These are phyloP conservation scores for Caenorhabditis auriculariae DNA, from an alignment of 2,888 invertebrate species.

Conservation along the genomic window DNA sequence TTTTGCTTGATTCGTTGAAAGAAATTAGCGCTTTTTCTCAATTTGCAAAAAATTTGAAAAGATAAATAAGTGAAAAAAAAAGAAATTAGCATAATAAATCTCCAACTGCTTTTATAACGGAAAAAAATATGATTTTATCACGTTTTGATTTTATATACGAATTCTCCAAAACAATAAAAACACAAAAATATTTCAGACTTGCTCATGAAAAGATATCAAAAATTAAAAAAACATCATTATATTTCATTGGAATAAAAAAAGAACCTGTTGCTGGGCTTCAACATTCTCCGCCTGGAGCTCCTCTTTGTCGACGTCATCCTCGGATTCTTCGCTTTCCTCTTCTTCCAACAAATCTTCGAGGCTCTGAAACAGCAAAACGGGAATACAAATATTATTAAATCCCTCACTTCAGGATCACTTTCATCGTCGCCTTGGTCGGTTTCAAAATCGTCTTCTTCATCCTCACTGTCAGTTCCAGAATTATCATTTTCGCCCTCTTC, in stretches of 20 bases:
- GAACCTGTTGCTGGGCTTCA: constrained; percentile 22
- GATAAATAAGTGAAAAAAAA: background rate
- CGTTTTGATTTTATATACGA: too few species aligned
- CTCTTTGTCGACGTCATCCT: constrained; percentile 15
- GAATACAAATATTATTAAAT: too few species aligned
- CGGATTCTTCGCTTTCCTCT: constrained; percentile 15
- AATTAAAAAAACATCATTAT: constrained; percentile 5
- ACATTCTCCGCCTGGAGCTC: constrained; percentile 24
- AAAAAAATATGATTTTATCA: too few species aligned
- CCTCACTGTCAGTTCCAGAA: background rate
- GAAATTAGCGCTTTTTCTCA: too few species aligned
- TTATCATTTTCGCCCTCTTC: constrained; percentile 38
- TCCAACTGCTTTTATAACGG: too few species aligned
- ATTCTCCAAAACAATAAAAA: too few species aligned
- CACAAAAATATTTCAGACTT: too few species aligned
- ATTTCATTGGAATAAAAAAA: background rate
- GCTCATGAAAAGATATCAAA: too few species aligned
- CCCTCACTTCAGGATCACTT: constrained; percentile 6
- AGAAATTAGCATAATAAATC: constrained; percentile 1
- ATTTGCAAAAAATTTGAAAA: constrained; percentile 10
- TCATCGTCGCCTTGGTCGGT: constrained; percentile 18
- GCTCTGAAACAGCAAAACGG: background rate
- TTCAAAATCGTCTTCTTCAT: constrained; percentile 10
- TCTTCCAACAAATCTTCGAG: constrained; percentile 7
- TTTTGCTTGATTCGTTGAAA: too few species aligned